These are phyloP conservation scores for Miniopterus natalensis DNA, from an alignment of 2,113 vertebrate genomes.

Conservation along the genomic window DNA sequence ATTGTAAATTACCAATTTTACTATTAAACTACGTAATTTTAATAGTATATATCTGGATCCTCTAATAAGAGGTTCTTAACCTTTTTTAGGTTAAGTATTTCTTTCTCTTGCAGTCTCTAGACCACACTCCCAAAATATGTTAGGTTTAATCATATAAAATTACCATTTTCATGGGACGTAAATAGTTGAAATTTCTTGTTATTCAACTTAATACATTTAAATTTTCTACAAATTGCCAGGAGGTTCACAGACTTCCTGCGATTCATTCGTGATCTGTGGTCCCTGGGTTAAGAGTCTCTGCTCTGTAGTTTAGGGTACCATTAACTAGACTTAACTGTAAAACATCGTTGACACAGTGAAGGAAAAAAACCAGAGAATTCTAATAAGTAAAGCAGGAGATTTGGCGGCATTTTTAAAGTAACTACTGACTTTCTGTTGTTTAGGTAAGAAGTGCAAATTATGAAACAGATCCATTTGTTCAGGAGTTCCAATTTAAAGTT, in stretches of 20 bases:
- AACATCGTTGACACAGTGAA: slow-evolving; percentile 2
- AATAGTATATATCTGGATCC: background rate
- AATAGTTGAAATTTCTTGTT: slow-evolving; percentile 60
- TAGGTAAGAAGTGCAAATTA: slow-evolving; percentile 99
- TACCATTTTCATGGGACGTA: slow-evolving; percentile 20
- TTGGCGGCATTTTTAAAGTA: slow-evolving; percentile 61
- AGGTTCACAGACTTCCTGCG: background rate
- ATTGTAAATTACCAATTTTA: too few relatives aligned
- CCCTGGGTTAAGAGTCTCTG: background rate
- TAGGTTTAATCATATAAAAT: slow-evolving; percentile 53
- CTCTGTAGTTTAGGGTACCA: background rate
- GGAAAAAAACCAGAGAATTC: background rate
- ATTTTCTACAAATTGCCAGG: slow-evolving; percentile 27
- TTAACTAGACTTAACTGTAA: slow-evolving; percentile 23
- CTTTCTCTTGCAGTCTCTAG: background rate
- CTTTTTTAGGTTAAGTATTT: slow-evolving; percentile 29
- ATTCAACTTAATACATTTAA: slow-evolving; percentile 38
- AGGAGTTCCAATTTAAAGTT: slow-evolving; percentile 99
- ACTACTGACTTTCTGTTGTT: slow-evolving; percentile 33
- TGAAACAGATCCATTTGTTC: slow-evolving; percentile 97
- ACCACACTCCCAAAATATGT: slow-evolving; percentile 15
- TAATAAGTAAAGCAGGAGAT: background rate
- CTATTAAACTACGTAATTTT: slow-evolving; percentile 4
- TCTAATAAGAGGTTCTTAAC: slow-evolving; percentile 19
- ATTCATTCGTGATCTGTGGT: background rate